Evolutionary conservation across 2,888 invertebrate species (phyloP), one percentile per base, ranked within the genome.

Genomic region (Andrena fulva): DNA sequence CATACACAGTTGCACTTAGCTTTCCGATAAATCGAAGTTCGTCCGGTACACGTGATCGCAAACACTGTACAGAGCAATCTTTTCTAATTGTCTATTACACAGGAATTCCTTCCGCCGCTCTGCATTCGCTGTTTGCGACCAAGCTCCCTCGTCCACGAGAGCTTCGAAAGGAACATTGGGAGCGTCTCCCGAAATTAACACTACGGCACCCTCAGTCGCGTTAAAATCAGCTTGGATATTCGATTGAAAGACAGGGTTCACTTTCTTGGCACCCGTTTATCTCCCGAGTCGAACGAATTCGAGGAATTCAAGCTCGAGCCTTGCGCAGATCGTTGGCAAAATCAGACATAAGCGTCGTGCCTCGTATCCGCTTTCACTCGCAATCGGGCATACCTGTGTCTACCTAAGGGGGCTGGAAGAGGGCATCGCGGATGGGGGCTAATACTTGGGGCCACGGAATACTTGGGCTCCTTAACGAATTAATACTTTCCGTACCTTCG

Each of bases 401-500:
- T 60, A 52, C 24, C n/a, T 69, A 59, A 66, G 33, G 68, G 68
- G 78, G 66, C 64, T 42, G 42, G 42, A 74, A 71, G 77, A 68
- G 52, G 64, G 64, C 56, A 24, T 27, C 56, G 24, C 20, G 42
- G 27, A 2, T 16, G 16, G 6, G 31, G 60, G n/a, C 8, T 54
- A 59, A 33, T 42, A 33, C 20, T 2, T 70, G 24, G 4, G n/a
- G 59, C 77, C 80, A 66, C 70, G 74, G 60, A 60, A 52, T 76
- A 84, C 62, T 81, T 77, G 70, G 70, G 78, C 77, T 82, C 52
- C 90, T 91, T 78, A 42, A 92, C 86, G 90, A 90, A 90, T 92
- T 90, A 92, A 91, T 92, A 93, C 91, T 93, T 93, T 92, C 91
- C 90, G 85, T 85, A 85, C 76, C 42, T 78, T 78, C 84, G 87